These are phyloP conservation scores for Dasyornis broadbenti DNA, from an alignment of 2,113 vertebrate species.

Conservation along the genomic window DNA sequence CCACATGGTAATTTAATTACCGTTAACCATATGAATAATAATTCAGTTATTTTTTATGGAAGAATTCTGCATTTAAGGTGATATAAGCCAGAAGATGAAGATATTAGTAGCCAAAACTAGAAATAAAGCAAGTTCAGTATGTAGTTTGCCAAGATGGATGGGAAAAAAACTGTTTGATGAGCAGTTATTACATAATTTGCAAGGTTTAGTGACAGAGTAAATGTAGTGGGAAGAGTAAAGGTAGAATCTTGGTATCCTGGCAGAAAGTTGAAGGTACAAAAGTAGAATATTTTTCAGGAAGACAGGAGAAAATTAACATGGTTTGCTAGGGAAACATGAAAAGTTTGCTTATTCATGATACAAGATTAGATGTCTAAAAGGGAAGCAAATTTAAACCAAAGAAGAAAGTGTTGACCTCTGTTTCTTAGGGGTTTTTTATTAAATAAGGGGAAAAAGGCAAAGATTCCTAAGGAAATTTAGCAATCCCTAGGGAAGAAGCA, in stretches of 20 bases:
- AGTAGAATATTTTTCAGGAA: not conserved
- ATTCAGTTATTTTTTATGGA: not conserved
- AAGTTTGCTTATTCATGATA: not conserved
- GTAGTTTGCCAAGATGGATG: not conserved
- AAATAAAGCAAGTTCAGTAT: not conserved
- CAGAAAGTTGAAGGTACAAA: not conserved
- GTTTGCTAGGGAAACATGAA: not conserved
- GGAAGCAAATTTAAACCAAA: not conserved
- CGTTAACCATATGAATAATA: not conserved
- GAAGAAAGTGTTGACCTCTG: not conserved
- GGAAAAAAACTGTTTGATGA: not conserved
- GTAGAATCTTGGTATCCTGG: not conserved
- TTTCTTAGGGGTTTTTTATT: not conserved
- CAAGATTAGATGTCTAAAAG: not conserved
- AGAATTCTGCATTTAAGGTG: not conserved
- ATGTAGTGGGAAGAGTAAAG: not conserved
- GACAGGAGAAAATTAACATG: not conserved
- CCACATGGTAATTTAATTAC: conserved; percentile 7
- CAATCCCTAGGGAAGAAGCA: not conserved
- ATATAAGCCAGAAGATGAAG: not conserved
- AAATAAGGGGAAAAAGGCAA: not conserved
- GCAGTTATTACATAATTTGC: not conserved
- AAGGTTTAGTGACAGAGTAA: not conserved
- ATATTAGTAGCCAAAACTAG: not conserved
- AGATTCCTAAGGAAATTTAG: not conserved